Base-by-base conservation (phyloP, 2,888 invertebrate species). In the Drosophila percnosoma region DNA sequence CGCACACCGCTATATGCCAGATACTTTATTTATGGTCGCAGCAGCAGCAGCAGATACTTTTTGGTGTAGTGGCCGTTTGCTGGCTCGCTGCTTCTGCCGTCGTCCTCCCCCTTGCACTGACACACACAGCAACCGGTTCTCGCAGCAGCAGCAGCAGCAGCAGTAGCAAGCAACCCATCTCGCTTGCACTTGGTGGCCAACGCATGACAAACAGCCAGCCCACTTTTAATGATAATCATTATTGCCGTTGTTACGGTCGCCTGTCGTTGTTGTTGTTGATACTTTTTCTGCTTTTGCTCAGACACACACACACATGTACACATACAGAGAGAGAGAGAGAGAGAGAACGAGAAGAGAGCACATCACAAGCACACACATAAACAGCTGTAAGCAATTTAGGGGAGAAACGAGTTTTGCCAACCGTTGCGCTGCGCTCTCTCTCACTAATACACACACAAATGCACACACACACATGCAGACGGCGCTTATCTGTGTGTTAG, bases 211-310 rank as follows among this genome's bases (percentile, higher is more conserved):
- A 85, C 88, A 88, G 87, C 89, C 90, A 83, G 88, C 90, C 90
- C 90, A 90, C 90, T 90, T 90, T 91, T 89, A 87, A 91, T 89
- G 91, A 91, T 90, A 89, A 90, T 90, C 87, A 90, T 90, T 91
- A 91, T 91, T 91, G 91, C 88, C 88, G 87, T 85, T 91, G 90
- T 87, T 90, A 82, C 83, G 86, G 75, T 83, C 72, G 81, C 78
- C 78, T 73, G 54, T 70, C 55, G 69, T 82, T 66, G 76, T 74
- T 60, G 80, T 74, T 68, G 68, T 70, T 75, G 70, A 54, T 75
- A 72, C 87, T 75, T 68, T 77, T 83, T 75, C 70, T 70, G 55
- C 73, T 67, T 53, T 71, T 69, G 69, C 67, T 76, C 53, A 42
- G 68, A 49, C 71, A 64, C 73, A 60, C 70, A 67, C 49, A 61